Percentiles rank a stretch among this genome's conserved stretches.
Evolutionary conservation across 2,888 invertebrate genomes (phyloP).

Genomic region (Cerastis leucographa): DNA sequence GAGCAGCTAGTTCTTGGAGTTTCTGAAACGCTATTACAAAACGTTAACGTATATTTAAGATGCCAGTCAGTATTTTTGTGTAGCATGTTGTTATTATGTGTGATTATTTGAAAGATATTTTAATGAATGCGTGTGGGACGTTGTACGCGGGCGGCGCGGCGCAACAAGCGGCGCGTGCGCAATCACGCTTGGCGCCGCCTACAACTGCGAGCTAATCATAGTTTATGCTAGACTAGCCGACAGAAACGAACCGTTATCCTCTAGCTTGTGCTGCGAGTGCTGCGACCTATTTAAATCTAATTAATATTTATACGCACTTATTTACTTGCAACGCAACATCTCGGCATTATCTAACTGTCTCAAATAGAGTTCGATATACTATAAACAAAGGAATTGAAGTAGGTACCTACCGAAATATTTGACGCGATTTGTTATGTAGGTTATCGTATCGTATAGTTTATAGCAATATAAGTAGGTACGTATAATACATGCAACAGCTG

Average conservation of each 20-base stretch:
- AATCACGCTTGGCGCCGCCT: conserved; percentile 67
- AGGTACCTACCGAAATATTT: conserved; percentile 7
- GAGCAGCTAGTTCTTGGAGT: conserved; percentile 1
- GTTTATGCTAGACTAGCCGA: conserved; percentile 64
- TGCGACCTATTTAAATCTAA: conserved; percentile 56
- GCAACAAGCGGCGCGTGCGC: conserved; percentile 53
- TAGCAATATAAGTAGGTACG: background rate
- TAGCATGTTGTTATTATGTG: conserved; percentile 39
- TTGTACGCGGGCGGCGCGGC: conserved; percentile 42
- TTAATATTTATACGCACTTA: conserved; percentile 50
- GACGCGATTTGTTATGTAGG: conserved; percentile 15
- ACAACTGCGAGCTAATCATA: conserved; percentile 66
- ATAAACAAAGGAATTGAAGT: conserved; percentile 34
- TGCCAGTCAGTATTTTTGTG: conserved; percentile 23
- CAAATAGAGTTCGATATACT: conserved; percentile 18
- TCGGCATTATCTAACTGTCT: conserved; percentile 17
- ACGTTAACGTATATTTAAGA: conserved; percentile 18
- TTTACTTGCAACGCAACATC: conserved; percentile 26
- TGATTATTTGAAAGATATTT: conserved; percentile 59
- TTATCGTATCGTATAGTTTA: conserved; percentile 4
- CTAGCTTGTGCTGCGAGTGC: conserved; percentile 47
- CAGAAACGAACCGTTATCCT: conserved; percentile 63
- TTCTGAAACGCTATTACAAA: conserved; percentile 1
- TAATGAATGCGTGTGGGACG: conserved; percentile 64
- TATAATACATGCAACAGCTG: conserved; percentile 13